These are phyloP conservation scores for Scyliorhinus canicula DNA, from an alignment of 2,797 vertebrate species.

Conservation along the genomic window DNA sequence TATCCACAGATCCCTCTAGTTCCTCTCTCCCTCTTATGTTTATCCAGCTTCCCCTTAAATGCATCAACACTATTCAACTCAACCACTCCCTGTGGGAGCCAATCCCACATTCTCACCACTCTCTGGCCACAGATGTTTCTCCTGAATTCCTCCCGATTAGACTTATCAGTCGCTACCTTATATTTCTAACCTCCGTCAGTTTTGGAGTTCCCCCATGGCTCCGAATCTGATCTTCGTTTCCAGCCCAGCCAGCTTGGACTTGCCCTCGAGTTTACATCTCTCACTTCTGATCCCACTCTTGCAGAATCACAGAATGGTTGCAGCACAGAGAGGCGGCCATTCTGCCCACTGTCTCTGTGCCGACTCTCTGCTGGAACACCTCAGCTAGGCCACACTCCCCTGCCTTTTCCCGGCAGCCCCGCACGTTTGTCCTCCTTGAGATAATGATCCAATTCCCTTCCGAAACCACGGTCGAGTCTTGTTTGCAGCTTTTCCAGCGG, in stretches of 20 bases:
- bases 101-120: neutral
- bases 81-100: neutral
- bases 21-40: neutral
- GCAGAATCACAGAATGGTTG: neutral
- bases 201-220: neutral
- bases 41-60: neutral
- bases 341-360: neutral
- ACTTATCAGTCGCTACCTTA: neutral
- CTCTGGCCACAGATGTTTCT: neutral
- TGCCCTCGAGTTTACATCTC: neutral
- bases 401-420: neutral
- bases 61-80: neutral
- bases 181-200: too few relatives aligned
- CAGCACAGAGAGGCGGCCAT: neutral
- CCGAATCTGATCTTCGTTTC: neutral
- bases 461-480: neutral
- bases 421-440: neutral
- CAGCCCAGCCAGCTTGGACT: neutral
- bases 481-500: neutral
- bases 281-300: neutral
- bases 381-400: neutral
- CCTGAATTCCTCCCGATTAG: neutral
- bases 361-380: neutral
- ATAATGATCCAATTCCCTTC: neutral
- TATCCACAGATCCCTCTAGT: neutral